phyloP scores from a whole-genome alignment of 2,113 vertebrate species.

The Sorex araneus region DNA sequence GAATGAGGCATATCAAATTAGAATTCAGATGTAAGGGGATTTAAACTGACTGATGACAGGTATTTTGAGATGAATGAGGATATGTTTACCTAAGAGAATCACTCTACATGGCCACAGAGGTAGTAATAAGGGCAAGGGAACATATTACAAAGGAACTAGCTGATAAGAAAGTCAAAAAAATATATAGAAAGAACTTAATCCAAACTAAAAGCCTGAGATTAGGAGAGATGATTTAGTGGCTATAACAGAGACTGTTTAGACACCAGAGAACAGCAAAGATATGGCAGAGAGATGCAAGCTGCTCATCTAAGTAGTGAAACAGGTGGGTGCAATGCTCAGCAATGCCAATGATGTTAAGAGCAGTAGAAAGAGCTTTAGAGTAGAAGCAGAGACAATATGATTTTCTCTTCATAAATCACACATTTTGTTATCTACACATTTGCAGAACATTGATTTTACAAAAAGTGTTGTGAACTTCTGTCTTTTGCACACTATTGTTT shows the following conservation, averaged over 20 bases:
- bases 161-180: not conserved
- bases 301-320: not conserved
- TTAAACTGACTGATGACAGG: not conserved
- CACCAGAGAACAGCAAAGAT: not conserved
- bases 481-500: not conserved
- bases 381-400: not conserved
- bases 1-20: not conserved
- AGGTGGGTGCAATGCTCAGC: rapidly evolving
- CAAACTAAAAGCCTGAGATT: not conserved
- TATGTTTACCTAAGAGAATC: not conserved
- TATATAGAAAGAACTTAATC: not conserved
- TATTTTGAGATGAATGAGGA: not conserved
- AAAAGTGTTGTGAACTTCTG: slow-evolving; percentile 31
- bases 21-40: not conserved
- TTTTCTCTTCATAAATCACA: not conserved
- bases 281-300: not conserved
- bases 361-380: not conserved
- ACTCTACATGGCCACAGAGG: not conserved
- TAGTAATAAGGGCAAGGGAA: not conserved
- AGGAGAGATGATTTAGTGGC: not conserved
- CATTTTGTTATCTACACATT: not conserved
- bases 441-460: not conserved
- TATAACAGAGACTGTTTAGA: not conserved
- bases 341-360: rapidly evolving
- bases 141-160: not conserved